These are phyloP conservation scores for Drosophila bocqueti DNA, from an alignment of 1,140 invertebrate genomes.

Conservation along the genomic window DNA sequence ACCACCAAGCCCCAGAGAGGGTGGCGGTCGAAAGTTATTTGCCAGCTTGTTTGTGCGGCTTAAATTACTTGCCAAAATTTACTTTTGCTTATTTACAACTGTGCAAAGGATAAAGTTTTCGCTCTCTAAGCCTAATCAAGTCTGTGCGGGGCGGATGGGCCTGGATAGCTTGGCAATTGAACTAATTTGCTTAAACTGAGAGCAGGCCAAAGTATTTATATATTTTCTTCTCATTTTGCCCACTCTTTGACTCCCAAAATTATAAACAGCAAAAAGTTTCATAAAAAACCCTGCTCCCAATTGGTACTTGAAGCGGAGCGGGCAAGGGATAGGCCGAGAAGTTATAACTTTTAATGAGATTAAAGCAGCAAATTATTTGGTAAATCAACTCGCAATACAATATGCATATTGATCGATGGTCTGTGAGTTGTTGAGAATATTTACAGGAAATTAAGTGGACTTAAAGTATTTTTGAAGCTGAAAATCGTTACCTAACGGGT, in stretches of 20 bases:
- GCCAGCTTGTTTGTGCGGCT: constrained; percentile 83
- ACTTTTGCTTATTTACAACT: constrained; percentile 84
- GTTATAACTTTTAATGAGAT: constrained; percentile 71
- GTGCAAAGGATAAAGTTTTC: constrained; percentile 82
- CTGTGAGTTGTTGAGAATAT: background rate
- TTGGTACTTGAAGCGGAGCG: constrained; percentile 13
- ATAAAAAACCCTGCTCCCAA: constrained; percentile 43
- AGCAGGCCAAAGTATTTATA: constrained; percentile 74
- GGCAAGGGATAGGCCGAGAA: constrained; percentile 5
- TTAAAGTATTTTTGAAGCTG: background rate
- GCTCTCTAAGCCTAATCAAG: constrained; percentile 79
- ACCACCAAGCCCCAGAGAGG: constrained; percentile 26
- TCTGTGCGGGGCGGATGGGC: constrained; percentile 54
- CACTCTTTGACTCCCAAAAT: constrained; percentile 45
- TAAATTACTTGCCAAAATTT: constrained; percentile 84
- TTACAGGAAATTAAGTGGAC: background rate
- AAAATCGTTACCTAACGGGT: background rate
- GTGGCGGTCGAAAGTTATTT: constrained; percentile 71
- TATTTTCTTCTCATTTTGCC: constrained; percentile 46
- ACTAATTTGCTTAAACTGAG: constrained; percentile 81
- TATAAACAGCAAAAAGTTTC: constrained; percentile 79
- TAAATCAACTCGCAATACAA: constrained; percentile 50
- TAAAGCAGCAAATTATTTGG: constrained; percentile 74
- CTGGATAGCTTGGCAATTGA: constrained; percentile 69
- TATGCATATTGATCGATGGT: constrained; percentile 46